Evolutionary conservation across 2,888 invertebrate genomes (phyloP).

Genomic region (Machimus atricapillus): DNA sequence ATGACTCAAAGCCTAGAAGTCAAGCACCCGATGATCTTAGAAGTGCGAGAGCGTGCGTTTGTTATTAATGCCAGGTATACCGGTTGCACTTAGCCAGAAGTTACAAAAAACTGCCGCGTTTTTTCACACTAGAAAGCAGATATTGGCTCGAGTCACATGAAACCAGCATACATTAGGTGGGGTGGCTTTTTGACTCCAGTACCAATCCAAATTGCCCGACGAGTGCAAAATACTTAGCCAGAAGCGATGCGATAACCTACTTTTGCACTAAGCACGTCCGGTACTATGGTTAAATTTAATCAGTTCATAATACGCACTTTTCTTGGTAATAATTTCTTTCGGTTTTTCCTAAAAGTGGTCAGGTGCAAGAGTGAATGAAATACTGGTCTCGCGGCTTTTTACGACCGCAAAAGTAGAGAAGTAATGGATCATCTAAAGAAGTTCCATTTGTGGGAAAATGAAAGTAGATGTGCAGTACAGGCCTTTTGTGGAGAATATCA

Average conservation of each 20-base stretch:
- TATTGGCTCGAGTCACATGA: conserved; percentile 1
- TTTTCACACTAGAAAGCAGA: conserved; percentile 9
- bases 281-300: conserved; percentile 20
- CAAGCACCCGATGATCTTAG: conserved; percentile 22
- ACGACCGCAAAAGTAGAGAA: neutral
- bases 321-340: conserved; percentile 1
- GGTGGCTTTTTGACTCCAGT: conserved; percentile 5
- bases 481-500: neutral
- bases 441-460: neutral
- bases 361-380: neutral
- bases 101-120: conserved; percentile 2
- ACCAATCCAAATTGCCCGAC: neutral
- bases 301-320: conserved; percentile 12
- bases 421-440: neutral
- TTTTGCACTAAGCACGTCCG: conserved; percentile 31
- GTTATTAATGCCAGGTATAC: conserved; percentile 7
- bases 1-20: conserved; percentile 21
- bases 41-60: neutral
- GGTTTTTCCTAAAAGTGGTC: neutral
- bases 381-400: neutral
- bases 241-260: conserved; percentile 29
- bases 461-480: neutral
- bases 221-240: conserved; percentile 20
- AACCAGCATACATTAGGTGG: neutral
- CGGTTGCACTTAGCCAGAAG: neutral